Evolutionary conservation across 2,888 invertebrate genomes (phyloP).

Genomic region (Thalpophila matura): DNA sequence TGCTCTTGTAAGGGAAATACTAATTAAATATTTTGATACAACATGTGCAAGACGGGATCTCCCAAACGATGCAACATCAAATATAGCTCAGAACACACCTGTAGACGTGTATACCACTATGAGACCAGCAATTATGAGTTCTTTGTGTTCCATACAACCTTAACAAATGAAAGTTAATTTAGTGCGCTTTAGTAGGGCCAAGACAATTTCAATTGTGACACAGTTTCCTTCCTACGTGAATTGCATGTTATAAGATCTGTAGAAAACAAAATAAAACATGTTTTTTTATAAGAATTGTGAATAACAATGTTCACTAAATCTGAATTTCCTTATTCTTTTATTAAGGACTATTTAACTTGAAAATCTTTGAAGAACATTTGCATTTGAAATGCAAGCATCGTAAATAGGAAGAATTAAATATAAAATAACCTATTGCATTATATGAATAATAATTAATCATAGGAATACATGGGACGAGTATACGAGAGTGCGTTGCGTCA

Average conservation of each 20-base stretch:
- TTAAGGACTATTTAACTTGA: slow-evolving; percentile 51
- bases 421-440: slow-evolving; percentile 73
- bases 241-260: slow-evolving; percentile 37
- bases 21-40: slow-evolving; percentile 64
- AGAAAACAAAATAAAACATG: slow-evolving; percentile 32
- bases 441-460: slow-evolving; percentile 82
- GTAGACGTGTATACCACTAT: slow-evolving; percentile 28
- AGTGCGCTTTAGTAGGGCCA: slow-evolving; percentile 34
- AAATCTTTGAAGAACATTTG: slow-evolving; percentile 32
- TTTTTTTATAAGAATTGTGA: slow-evolving; percentile 33
- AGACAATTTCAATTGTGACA: slow-evolving; percentile 53
- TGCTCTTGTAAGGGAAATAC: slow-evolving; percentile 59
- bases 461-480: slow-evolving; percentile 72
- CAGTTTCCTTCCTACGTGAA: slow-evolving; percentile 54
- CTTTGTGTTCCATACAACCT: slow-evolving; percentile 46
- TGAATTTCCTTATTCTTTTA: slow-evolving; percentile 46
- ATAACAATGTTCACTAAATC: slow-evolving; percentile 24
- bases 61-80: slow-evolving; percentile 40
- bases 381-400: slow-evolving; percentile 63
- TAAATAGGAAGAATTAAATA: slow-evolving; percentile 69
- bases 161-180: slow-evolving; percentile 51
- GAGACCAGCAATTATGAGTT: slow-evolving; percentile 31
- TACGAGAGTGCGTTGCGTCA: slow-evolving; percentile 83
- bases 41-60: slow-evolving; percentile 49
- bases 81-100: slow-evolving; percentile 53